Conservation (phyloP, 2,797 vertebrate genomes). For the Fratercula arctica region DNA sequence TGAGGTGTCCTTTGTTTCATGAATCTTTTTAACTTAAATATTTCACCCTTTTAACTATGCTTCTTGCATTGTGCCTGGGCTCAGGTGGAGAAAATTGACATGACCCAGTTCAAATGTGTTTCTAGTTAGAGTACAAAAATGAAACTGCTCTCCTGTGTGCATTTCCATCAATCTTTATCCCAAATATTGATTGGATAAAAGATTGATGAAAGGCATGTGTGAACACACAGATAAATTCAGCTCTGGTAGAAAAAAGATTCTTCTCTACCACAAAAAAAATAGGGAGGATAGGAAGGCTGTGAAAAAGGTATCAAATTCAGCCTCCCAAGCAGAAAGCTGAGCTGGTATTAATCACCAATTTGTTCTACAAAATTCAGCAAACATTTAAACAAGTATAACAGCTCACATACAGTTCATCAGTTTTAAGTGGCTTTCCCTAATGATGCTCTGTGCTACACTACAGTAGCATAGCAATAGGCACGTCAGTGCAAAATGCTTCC, state of each 20-base stretch:
- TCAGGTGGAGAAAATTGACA: neutral
- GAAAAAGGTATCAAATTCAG: neutral
- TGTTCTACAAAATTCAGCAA: neutral
- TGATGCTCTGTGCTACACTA: fast-evolving
- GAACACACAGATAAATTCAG: neutral
- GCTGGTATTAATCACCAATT: neutral
- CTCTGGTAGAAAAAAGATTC: neutral
- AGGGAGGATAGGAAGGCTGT: neutral
- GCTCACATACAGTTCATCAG: neutral
- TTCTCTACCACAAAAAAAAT: neutral
- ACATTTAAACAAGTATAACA: neutral
- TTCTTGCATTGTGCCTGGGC: neutral
- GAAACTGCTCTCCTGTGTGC: neutral
- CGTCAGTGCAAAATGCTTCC: neutral
- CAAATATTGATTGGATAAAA: constrained; percentile 12
- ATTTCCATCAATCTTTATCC: constrained; percentile 14
- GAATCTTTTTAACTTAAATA: neutral
- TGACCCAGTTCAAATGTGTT: neutral
- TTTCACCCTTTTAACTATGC: neutral
- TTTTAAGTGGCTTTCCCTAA: neutral
- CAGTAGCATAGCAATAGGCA: neutral
- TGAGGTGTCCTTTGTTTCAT: neutral
- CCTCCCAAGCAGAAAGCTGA: neutral
- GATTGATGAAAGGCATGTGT: neutral
- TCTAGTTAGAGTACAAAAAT: constrained; percentile 23